Percentiles rank a stretch among this genome's conserved stretches.
Evolutionary conservation across 2,888 invertebrate genomes (phyloP).

Genomic region (Drosophila koepferae): DNA sequence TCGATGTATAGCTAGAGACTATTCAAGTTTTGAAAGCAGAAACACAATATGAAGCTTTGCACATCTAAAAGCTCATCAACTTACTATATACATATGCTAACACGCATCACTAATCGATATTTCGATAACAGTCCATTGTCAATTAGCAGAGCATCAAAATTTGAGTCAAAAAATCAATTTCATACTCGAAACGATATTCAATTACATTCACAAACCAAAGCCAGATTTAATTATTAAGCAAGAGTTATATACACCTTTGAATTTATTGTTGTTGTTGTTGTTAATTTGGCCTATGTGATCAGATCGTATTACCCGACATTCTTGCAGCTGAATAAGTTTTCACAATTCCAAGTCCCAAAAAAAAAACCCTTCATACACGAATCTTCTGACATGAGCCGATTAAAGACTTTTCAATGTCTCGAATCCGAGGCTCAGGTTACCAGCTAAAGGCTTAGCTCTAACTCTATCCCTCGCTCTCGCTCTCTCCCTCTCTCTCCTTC

Average conservation of each 20-base stretch:
- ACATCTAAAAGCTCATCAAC: no score
- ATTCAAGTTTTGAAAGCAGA: no score
- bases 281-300: slow-evolving; percentile 51
- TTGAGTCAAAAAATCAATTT: slow-evolving; percentile 13
- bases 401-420: slow-evolving; percentile 83
- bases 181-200: slow-evolving; percentile 8
- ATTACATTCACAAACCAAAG: slow-evolving; percentile 29
- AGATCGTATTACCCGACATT: slow-evolving; percentile 69
- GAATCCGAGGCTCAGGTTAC: slow-evolving; percentile 73
- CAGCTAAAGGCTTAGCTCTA: slow-evolving; percentile 34
- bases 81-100: no score
- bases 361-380: slow-evolving; percentile 20
- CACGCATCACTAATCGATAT: background rate
- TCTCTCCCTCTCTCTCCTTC: background rate
- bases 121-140: slow-evolving; percentile 1
- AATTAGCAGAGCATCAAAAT: background rate
- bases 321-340: slow-evolving; percentile 72
- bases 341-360: slow-evolving; percentile 34
- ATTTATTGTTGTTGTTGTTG: slow-evolving; percentile 7
- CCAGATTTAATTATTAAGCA: slow-evolving; percentile 37
- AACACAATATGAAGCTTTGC: no score
- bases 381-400: slow-evolving; percentile 85
- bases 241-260: slow-evolving; percentile 42
- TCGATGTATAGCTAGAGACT: no score
- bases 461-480: background rate